Percentiles rank a stretch among this genome's conserved stretches.
Conservation (phyloP, 2,113 vertebrate species). For the Vicugna pacos region DNA sequence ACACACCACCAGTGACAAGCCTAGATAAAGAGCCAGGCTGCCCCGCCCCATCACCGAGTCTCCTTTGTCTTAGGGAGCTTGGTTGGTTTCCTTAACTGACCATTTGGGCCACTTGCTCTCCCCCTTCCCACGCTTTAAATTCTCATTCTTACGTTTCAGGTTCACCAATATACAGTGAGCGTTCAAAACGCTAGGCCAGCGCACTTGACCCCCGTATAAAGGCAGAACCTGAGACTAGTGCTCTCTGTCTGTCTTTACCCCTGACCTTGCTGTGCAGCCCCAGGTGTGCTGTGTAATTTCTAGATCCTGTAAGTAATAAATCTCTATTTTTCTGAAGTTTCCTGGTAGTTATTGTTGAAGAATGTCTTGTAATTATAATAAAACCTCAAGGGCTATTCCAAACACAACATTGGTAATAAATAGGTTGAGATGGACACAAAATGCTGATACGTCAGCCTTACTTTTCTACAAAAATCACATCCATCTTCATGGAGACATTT, state of each 20-base stretch:
- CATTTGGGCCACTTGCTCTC: background rate
- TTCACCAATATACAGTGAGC: background rate
- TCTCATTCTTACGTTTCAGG: background rate
- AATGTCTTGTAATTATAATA: background rate
- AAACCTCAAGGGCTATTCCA: background rate
- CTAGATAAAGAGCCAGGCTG: background rate
- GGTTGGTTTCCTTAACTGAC: background rate
- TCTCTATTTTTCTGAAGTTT: background rate
- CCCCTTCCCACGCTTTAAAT: background rate
- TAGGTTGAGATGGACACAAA: background rate
- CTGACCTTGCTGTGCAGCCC: background rate
- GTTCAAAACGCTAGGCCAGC: background rate
- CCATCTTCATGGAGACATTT: background rate
- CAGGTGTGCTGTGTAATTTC: background rate
- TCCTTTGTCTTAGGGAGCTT: background rate
- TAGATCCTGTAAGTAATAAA: background rate
- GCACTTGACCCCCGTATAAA: background rate
- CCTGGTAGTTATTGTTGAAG: background rate
- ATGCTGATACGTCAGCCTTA: background rate
- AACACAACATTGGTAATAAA: background rate
- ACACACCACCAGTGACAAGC: background rate
- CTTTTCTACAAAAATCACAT: background rate
- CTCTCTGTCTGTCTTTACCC: background rate
- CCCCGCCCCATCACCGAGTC: background rate
- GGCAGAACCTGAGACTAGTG: accelerated